Evolutionary conservation across 2,113 vertebrate genomes (phyloP).

Genomic region (Chloebia gouldiae): DNA sequence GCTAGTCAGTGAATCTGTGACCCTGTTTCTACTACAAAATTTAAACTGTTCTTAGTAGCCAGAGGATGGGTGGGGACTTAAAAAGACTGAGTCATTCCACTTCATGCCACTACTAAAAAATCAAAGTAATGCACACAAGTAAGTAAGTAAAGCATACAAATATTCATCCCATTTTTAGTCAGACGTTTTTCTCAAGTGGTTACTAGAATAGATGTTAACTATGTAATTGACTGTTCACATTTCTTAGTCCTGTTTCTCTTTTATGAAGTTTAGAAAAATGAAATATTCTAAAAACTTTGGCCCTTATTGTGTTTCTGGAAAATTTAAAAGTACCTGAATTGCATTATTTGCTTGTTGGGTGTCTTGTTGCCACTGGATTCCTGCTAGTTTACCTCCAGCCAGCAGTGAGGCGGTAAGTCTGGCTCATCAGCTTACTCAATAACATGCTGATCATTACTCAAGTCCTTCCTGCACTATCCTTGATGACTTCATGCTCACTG

Average conservation of each 20-base stretch:
- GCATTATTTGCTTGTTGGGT: neutral
- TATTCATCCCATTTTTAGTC: neutral
- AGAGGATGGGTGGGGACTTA: neutral
- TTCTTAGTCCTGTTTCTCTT: neutral
- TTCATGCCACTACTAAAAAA: neutral
- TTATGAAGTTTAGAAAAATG: neutral
- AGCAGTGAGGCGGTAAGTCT: neutral
- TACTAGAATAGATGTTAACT: neutral
- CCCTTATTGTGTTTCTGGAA: neutral
- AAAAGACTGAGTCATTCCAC: constrained; percentile 13
- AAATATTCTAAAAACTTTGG: neutral
- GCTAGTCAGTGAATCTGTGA: neutral
- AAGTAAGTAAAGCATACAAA: neutral
- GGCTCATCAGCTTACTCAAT: constrained; percentile 6
- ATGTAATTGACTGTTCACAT: neutral
- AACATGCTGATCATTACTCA: neutral
- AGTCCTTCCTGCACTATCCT: neutral
- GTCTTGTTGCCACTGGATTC: neutral
- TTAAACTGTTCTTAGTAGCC: neutral
- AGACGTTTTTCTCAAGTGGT: neutral
- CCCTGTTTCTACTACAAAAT: neutral
- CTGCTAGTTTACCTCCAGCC: neutral
- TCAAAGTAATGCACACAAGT: neutral
- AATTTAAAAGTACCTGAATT: neutral
- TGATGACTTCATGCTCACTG: neutral